Base-by-base conservation (phyloP, 37 sponge, comb jelly and placozoan species). In the Chondrilla cf. caribensis region DNA sequence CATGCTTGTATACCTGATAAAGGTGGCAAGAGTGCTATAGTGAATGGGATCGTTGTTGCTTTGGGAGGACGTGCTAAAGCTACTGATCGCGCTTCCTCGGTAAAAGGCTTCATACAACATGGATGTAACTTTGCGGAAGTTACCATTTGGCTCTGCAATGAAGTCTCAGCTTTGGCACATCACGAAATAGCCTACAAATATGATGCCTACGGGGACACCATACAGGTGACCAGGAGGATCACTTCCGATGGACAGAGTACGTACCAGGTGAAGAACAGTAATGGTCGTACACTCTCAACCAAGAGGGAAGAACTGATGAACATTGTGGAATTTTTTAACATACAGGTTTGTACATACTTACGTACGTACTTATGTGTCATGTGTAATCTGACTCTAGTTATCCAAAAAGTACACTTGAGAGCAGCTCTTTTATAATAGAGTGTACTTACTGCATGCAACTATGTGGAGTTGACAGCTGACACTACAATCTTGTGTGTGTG, bases 11-110 rank as follows among this genome's bases (percentile, higher is more conserved):
- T n/a, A n/a, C n/a, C n/a, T n/a, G n/a, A n/a, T 67, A 17, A 62
- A 97, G 97, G 97, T 89, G 99, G 99, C 8, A 98, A 98, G 80
- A 91, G 92, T 86, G 99, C 99, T 33, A 94, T 98, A 36, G 81
- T 98, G 99, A 92, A 87, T 36, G 99, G 87, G 29, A 88, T 98
- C 17, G 81, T 96, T 36, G 91, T 98, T 38, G 94, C 90, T 14
- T 89, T 98, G 26, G 96, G 99, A 26, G 96, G 99, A 1, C 86
- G 88, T 66, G 93, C 97, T 33, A 65, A 78, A 19, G 80, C 82
- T 33, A 98, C 99, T 3, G 86, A 94, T 78, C 60, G 99, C 17
- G 96, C 82, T 32, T 73, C 85, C 42, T 91, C 95, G 41, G 83
- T 98, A 41, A 91, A 90, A 58, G 73, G 85, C 60, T 96, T 98